Evolutionary conservation across 2,888 invertebrate species (phyloP).

Genomic region (Cyrtodaria siliqua): DNA sequence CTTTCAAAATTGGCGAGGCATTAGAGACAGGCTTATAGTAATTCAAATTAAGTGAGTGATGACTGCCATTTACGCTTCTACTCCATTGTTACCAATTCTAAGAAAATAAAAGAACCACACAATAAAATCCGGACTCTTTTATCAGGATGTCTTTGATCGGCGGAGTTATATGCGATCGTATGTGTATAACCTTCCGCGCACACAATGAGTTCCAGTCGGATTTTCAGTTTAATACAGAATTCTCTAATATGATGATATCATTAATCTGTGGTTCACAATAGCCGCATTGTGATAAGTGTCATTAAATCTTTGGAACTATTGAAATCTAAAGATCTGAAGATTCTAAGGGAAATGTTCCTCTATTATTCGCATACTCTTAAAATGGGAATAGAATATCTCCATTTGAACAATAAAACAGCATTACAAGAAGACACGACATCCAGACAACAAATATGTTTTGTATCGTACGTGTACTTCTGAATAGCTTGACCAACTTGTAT

Average conservation of each 20-base stretch:
- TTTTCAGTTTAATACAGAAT: conserved; percentile 51
- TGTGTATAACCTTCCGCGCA: conserved; percentile 48
- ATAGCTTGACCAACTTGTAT: no score
- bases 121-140: conserved; percentile 55
- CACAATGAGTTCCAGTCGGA: conserved; percentile 46
- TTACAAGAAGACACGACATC: no score
- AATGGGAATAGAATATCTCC: conserved; percentile 47
- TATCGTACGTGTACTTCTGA: no score
- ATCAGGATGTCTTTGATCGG: conserved; percentile 51
- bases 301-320: conserved; percentile 32
- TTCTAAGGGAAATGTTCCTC: conserved; percentile 48
- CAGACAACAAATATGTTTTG: no score
- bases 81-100: conserved; percentile 55
- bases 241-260: conserved; percentile 47
- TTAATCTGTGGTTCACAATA: conserved; percentile 42
- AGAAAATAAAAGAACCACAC: conserved; percentile 57
- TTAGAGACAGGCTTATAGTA: conserved; percentile 49
- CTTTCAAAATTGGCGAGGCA: conserved; percentile 45
- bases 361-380: conserved; percentile 36
- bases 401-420: no score
- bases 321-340: conserved; percentile 22
- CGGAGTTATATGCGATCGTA: conserved; percentile 51
- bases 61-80: conserved; percentile 43
- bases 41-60: conserved; percentile 52
- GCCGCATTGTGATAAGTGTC: conserved; percentile 39